Evolutionary conservation across 2,113 vertebrate species (phyloP).

Genomic region (Hylia prasina): DNA sequence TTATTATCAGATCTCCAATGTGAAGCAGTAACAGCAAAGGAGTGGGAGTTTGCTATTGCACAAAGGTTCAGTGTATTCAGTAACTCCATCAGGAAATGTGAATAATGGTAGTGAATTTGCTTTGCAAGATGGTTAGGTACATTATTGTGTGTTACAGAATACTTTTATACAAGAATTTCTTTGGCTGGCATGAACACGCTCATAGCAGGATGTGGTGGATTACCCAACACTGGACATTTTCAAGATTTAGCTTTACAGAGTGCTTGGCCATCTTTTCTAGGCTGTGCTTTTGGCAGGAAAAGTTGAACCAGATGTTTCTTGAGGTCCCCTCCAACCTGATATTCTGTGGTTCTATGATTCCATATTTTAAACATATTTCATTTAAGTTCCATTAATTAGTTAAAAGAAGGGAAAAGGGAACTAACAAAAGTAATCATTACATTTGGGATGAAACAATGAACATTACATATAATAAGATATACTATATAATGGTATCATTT

Average conservation of each 20-base stretch:
- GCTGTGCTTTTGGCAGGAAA: background rate
- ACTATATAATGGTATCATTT: background rate
- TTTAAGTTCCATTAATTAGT: background rate
- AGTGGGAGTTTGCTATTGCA: background rate
- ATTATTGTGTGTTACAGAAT: background rate
- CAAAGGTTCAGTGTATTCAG: background rate
- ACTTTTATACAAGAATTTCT: background rate
- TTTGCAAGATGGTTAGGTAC: background rate
- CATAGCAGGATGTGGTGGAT: background rate
- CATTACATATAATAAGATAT: background rate
- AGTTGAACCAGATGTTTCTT: background rate
- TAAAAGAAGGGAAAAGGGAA: background rate
- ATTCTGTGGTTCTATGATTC: background rate
- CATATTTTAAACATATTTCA: background rate
- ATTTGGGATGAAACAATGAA: background rate
- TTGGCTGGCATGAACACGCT: background rate
- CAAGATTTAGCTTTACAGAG: background rate
- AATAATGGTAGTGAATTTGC: background rate
- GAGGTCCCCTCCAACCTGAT: background rate
- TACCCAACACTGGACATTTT: background rate
- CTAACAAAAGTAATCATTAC: background rate
- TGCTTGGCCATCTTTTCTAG: background rate
- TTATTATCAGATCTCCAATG: background rate
- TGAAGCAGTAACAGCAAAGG: background rate
- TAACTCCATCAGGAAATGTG: background rate